Evolutionary conservation across 37 sponge, comb jelly and placozoan species (phyloP), one percentile per base, ranked within the genome.

Genomic region (Chondrosia reniformis): DNA sequence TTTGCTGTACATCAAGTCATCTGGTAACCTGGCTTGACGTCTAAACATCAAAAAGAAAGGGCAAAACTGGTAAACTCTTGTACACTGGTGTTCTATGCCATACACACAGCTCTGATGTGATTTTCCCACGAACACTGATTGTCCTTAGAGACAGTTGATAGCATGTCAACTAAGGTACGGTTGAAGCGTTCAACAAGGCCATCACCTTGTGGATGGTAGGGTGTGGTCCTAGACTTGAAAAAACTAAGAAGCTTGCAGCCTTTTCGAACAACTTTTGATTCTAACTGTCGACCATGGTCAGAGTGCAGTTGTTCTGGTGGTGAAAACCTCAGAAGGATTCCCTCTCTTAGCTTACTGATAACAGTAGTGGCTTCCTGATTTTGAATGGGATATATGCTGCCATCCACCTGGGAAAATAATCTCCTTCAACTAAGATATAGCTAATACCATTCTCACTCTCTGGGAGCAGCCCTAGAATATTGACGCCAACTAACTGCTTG

Each of bases 371-470:
- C 82, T 40, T 74, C 63, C 42, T 30, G 33, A 45, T 73, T 43
- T 7, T 40, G 63, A n/a, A n/a, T 12, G 74, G 34, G 34, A 61
- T 27, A 41, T 55, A 81, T 13, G 82, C 82, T 65, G 72, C 82
- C 21, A 30, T 56, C 82, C 82, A 81, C 45, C 55, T 81, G 24
- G 82, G 72, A 61, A 81, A 81, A 55, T 81, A 81, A 52, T 74
- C 82, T 25, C 61, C 37, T n/a, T 74, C 54, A 1, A 81, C 82
- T 15, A 81, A 40, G 40, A 81, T 74, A 63, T 81, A 81, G 33
- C 61, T 34, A 43, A 56, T 81, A 24, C 63, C 63, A 22, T 31
- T 33, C 28, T n/a, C 24, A 34, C 45, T 81, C 33, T 22, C 33
- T 15, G 74, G 82, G 25, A 81, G 59, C 37, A 75, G 75, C 33